Base-by-base conservation (phyloP, 2,113 vertebrate species). In the Chaetodon auriga region DNA sequence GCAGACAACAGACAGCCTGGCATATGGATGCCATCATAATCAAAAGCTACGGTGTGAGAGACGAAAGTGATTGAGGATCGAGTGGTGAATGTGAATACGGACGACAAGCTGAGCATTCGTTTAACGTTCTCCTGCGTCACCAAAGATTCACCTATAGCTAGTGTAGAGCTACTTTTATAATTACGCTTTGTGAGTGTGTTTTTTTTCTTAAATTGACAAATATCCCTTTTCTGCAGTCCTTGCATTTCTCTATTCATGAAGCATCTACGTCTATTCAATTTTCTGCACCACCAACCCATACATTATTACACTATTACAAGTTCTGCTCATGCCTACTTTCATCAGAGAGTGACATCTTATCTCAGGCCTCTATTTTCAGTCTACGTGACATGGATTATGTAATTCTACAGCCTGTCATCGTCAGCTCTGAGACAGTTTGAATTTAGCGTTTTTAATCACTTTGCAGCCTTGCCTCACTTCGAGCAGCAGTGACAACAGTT, bases 231-330 rank as follows among this genome's bases (percentile, higher is more conserved):
- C 38, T 68, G 35, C 57, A 75, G 75, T 51, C 61, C 49, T 14
- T 36, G 35, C 71, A 41, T 80, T 65, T 68, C 68, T 54, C 41
- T 51, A 30, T 36, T 62, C 15, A 70, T 30, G 75, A 86, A 64
- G 48, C 75, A 76, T 81, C 65, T 81, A 73, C 85, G 75, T 85
- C 68, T 73, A 83, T 58, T 87, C 41, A 77, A 88, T 91, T 90
- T 87, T 84, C 91, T 84, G 85, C 82, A 71, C 85, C 82, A 82
- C 55, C 85, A 88, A 62, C 70, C 58, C 83, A 84, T 91, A 58
- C 64, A 77, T 82, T 75, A 81, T 76, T 84, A 79, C 66, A 23
- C 36, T 3, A 64, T 79, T 82, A 71, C 49, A 83, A 83, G 49
- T 90, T 84, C 54, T 77, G 36, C 69, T 81, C 25, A 15, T 57